Evolutionary conservation across 2,797 vertebrate genomes (phyloP).

Genomic region (Okamejei kenojei): DNA sequence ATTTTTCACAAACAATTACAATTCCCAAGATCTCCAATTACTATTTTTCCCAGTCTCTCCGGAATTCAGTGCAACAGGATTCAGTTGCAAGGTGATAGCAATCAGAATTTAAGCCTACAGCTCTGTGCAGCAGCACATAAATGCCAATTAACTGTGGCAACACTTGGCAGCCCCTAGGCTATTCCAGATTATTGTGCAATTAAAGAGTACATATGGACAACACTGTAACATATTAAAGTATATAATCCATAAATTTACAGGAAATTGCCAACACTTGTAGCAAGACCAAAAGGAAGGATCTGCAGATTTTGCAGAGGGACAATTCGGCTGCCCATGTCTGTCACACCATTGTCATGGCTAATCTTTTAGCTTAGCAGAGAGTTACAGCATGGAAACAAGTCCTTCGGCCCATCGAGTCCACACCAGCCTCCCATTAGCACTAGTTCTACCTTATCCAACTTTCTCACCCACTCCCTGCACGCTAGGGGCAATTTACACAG

Average conservation of each 20-base stretch:
- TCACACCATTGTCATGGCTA: too few species aligned
- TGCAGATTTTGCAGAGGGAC: background rate
- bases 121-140: background rate
- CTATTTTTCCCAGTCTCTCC: background rate
- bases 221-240: background rate
- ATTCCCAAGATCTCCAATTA: conserved; percentile 34
- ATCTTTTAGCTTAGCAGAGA: too few species aligned
- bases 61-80: background rate
- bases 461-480: too few species aligned
- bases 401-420: too few species aligned
- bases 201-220: background rate
- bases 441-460: too few species aligned
- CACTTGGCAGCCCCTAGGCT: background rate
- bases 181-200: background rate
- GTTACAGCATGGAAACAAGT: too few species aligned
- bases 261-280: background rate
- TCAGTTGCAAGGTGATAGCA: background rate
- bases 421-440: too few species aligned
- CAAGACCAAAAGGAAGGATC: background rate
- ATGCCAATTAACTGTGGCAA: background rate
- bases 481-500: too few species aligned
- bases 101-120: background rate
- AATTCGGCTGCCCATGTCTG: too few species aligned
- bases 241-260: background rate
- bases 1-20: conserved; percentile 15